Percentiles rank a stretch among this genome's conserved stretches.
Evolutionary conservation across 2,888 invertebrate genomes (phyloP).

Genomic region (Timandra comae): DNA sequence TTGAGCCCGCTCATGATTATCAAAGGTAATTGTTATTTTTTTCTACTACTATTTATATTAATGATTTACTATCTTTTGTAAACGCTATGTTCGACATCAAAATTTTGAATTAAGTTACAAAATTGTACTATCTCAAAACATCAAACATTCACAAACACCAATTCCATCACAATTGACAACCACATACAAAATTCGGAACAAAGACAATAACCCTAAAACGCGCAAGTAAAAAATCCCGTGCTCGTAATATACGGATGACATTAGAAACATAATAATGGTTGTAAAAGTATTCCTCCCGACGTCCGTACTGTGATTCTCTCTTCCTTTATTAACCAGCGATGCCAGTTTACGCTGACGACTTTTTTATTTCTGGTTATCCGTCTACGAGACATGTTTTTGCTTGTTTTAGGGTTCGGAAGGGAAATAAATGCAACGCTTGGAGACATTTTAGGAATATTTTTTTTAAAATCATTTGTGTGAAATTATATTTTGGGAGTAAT

Average conservation of each 20-base stretch:
- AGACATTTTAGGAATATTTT: too few species aligned
- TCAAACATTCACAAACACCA: constrained; percentile 11
- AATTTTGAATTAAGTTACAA: too few species aligned
- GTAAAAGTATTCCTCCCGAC: constrained; percentile 51
- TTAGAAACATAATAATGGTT: constrained; percentile 53
- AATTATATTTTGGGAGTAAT: too few species aligned
- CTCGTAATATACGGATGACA: constrained; percentile 43
- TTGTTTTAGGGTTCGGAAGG: constrained; percentile 13
- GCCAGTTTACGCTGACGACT: constrained; percentile 61
- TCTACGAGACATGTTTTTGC: constrained; percentile 21
- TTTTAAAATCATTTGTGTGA: too few species aligned
- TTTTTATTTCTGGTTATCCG: constrained; percentile 64
- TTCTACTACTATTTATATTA: too few species aligned
- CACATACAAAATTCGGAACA: constrained; percentile 10
- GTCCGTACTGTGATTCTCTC: constrained; percentile 46
- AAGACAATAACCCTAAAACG: constrained; percentile 29
- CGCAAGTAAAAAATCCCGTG: constrained; percentile 29
- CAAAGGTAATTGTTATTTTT: too few species aligned
- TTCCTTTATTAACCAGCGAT: constrained; percentile 62
- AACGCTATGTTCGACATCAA: too few species aligned
- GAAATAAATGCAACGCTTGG: constrained; percentile 3
- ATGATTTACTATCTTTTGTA: too few species aligned
- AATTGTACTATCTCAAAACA: too few species aligned
- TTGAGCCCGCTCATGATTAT: too few species aligned
- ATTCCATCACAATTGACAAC: constrained; percentile 11